Percentiles rank a stretch among this genome's conserved stretches.
phyloP scores from a whole-genome alignment of 1,140 invertebrate genomes.

The Leptopilina boulardi region DNA sequence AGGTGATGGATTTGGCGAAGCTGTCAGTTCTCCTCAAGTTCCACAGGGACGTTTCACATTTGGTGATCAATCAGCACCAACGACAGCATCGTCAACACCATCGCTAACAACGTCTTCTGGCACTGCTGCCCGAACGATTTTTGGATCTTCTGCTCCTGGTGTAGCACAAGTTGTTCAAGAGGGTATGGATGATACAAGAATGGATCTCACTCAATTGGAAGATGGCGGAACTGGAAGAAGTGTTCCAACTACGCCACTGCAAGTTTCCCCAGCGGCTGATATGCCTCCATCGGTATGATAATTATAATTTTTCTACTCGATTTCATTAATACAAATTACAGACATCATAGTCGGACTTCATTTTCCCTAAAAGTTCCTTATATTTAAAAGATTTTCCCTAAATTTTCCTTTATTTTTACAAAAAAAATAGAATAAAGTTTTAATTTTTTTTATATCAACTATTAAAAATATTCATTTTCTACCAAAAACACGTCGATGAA shows the following conservation, averaged over 20 bases:
- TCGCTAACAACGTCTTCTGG: constrained; percentile 62
- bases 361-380: no score
- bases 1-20: constrained; percentile 93
- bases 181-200: constrained; percentile 86
- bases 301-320: constrained; percentile 6
- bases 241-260: constrained; percentile 84
- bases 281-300: constrained; percentile 64
- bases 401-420: no score
- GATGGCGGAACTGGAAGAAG: constrained; percentile 81
- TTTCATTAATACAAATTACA: constrained; percentile 17
- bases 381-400: no score
- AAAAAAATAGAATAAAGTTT: no score
- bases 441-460: no score
- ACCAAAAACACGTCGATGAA: no score
- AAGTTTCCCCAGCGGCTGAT: constrained; percentile 81
- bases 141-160: constrained; percentile 66
- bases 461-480: no score
- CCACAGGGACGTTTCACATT: constrained; percentile 86
- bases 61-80: constrained; percentile 76
- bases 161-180: constrained; percentile 77
- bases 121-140: constrained; percentile 64
- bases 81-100: constrained; percentile 66
- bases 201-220: constrained; percentile 84
- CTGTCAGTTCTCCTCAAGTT: constrained; percentile 91
- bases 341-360: background rate